phyloP scores from a whole-genome alignment of 1,140 invertebrate genomes.

The Chironomus striatipennis region DNA sequence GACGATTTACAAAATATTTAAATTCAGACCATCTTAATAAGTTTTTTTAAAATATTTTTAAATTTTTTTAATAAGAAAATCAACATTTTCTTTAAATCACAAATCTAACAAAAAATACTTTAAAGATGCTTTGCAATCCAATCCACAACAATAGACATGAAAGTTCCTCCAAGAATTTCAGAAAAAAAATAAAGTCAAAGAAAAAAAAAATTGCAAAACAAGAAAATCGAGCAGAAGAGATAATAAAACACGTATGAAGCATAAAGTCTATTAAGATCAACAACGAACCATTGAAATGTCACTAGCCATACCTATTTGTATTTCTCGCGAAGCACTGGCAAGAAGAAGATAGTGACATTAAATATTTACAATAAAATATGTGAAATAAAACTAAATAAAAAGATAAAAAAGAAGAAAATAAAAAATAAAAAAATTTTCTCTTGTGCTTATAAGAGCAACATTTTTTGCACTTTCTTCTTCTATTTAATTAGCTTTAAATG shows the following conservation, averaged over 20 bases:
- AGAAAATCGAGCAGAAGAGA: too few species aligned
- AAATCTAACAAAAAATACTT: too few species aligned
- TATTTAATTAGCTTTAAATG: slow-evolving; percentile 10
- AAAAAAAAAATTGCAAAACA: too few species aligned
- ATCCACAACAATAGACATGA: too few species aligned
- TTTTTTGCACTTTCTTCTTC: slow-evolving; percentile 13
- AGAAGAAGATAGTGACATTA: not conserved
- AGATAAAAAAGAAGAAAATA: not conserved
- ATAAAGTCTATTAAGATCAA: not conserved
- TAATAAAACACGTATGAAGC: not conserved
- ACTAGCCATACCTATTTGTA: not conserved
- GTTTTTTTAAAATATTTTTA: too few species aligned
- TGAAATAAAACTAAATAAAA: not conserved
- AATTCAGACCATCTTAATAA: too few species aligned
- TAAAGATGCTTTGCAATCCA: too few species aligned
- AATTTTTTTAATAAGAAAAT: too few species aligned
- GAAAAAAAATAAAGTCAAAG: too few species aligned
- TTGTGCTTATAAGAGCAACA: not conserved
- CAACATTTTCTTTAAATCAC: too few species aligned
- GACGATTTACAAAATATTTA: too few species aligned
- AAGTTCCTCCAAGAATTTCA: too few species aligned
- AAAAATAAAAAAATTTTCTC: not conserved
- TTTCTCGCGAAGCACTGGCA: not conserved
- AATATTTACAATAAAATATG: slow-evolving; percentile 4
- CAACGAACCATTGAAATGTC: not conserved